A percentile compares a stretch with the other conserved stretches of the same genome.
Evolutionary conservation across 2,113 vertebrate species (phyloP).

Genomic region (Pogonocichla stellata): DNA sequence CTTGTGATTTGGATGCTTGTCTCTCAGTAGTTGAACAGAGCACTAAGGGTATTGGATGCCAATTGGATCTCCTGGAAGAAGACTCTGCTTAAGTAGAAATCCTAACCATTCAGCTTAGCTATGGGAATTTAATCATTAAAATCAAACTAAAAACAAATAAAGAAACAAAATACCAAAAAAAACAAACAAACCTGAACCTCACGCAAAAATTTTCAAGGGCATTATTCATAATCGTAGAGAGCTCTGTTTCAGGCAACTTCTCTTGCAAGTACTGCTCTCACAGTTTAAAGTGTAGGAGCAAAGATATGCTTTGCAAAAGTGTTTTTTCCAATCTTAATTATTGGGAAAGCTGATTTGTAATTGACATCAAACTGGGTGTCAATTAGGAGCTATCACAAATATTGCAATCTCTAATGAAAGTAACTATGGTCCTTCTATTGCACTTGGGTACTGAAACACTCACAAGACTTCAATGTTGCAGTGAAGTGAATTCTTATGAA

Average conservation of each 20-base stretch:
- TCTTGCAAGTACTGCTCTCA: neutral
- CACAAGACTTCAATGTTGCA: neutral
- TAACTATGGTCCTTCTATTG: neutral
- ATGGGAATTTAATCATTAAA: neutral
- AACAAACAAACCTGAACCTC: neutral
- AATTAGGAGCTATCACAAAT: neutral
- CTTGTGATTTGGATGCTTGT: neutral
- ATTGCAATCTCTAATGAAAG: neutral
- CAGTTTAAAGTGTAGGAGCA: neutral
- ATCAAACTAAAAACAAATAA: rapidly evolving
- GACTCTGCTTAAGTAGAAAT: neutral
- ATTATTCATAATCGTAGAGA: neutral
- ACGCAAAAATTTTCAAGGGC: neutral
- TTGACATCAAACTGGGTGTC: neutral
- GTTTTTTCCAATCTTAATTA: neutral
- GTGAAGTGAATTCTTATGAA: neutral
- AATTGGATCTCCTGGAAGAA: neutral
- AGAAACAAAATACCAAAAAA: neutral
- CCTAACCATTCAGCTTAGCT: neutral
- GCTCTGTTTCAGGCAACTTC: neutral
- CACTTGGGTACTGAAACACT: neutral
- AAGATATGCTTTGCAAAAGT: neutral
- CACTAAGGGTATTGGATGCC: neutral
- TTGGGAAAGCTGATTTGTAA: neutral
- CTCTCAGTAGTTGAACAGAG: neutral